A percentile compares a stretch with the other conserved stretches of the same genome.
phyloP scores from a whole-genome alignment of 2,888 invertebrate species.

The Bembecia ichneumoniformis region DNA sequence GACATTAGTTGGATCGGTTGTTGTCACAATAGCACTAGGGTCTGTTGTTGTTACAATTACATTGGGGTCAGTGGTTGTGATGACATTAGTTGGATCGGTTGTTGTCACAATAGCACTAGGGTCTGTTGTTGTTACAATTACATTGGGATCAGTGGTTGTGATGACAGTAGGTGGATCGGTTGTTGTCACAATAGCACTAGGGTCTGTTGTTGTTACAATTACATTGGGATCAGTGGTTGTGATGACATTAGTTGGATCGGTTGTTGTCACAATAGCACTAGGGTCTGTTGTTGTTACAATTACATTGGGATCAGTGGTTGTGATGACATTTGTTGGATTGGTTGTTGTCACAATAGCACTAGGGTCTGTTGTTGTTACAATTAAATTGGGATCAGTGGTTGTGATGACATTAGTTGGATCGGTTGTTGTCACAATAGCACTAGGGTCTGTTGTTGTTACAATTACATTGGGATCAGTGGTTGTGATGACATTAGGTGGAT shows the following conservation, averaged over 20 bases:
- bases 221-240: not conserved
- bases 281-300: conserved; percentile 4
- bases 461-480: not conserved
- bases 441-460: not conserved
- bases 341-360: not conserved
- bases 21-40: not conserved
- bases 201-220: not conserved
- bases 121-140: not conserved
- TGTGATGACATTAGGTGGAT: not conserved
- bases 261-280: conserved; percentile 4
- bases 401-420: conserved; percentile 1
- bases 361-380: too few relatives aligned
- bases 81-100: not conserved
- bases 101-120: not conserved
- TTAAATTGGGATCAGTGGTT: not conserved
- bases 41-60: not conserved
- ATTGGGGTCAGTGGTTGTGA: not conserved
- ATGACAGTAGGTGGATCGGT: not conserved
- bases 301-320: conserved; percentile 1
- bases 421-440: not conserved
- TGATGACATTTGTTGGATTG: not conserved
- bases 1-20: not conserved
- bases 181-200: not conserved
- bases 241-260: not conserved
- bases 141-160: not conserved